phyloP scores from a whole-genome alignment of 2,113 vertebrate genomes.

The Tachysurus fulvidraco region DNA sequence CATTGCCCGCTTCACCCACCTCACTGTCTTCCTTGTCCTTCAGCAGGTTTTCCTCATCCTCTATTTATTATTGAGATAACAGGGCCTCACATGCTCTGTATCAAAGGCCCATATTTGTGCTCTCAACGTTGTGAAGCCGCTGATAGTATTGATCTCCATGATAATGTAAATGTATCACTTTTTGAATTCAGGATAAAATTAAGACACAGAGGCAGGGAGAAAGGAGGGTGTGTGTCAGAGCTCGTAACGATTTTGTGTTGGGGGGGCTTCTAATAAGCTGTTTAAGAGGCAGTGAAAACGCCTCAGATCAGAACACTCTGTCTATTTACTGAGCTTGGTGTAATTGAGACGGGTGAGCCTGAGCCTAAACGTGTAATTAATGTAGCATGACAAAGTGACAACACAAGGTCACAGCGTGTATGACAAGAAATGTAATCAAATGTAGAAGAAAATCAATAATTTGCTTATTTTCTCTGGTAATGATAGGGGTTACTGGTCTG shows the following conservation, averaged over 20 bases:
- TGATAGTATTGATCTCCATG: constrained; percentile 57
- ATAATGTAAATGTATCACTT: constrained; percentile 69
- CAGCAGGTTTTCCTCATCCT: not conserved
- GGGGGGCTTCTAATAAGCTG: constrained; percentile 68
- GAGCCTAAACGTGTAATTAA: constrained; percentile 66
- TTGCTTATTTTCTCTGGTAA: constrained; percentile 29
- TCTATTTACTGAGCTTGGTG: constrained; percentile 61
- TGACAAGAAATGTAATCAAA: constrained; percentile 49
- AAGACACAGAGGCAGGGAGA: constrained; percentile 69
- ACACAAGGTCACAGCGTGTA: constrained; percentile 57
- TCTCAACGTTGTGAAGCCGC: not conserved
- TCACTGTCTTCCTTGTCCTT: constrained; percentile 16
- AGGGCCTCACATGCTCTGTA: not conserved
- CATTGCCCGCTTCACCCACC: constrained; percentile 79
- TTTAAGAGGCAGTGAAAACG: constrained; percentile 53
- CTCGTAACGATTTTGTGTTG: constrained; percentile 67
- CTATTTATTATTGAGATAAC: not conserved
- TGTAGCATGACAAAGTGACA: constrained; percentile 61
- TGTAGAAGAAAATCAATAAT: constrained; percentile 44
- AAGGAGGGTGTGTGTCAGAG: constrained; percentile 73
- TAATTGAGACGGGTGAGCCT: constrained; percentile 74
- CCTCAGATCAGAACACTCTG: constrained; percentile 67
- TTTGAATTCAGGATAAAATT: constrained; percentile 71
- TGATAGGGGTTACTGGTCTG: constrained; percentile 8
- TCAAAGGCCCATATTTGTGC: not conserved